Evolutionary conservation across 2,888 invertebrate genomes (phyloP).

Genomic region (Conops quadrifasciatus): DNA sequence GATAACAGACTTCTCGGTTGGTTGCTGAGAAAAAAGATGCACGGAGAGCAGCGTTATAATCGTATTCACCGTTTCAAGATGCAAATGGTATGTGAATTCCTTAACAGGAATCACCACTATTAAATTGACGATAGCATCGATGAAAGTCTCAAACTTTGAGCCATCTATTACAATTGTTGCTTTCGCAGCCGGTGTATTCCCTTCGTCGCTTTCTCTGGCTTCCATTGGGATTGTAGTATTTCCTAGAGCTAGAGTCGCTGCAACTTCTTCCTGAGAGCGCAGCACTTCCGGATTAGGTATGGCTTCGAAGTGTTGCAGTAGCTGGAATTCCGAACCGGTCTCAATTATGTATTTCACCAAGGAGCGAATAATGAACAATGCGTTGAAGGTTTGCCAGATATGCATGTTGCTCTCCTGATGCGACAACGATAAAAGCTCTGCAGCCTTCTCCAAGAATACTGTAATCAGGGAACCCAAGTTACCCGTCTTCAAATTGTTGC

Average conservation of each 20-base stretch:
- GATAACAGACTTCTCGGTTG: constrained; percentile 75
- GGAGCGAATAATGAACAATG: constrained; percentile 86
- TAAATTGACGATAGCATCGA: constrained; percentile 64
- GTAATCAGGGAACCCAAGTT: constrained; percentile 89
- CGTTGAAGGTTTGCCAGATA: constrained; percentile 95
- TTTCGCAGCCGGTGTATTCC: constrained; percentile 40
- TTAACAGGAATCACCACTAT: constrained; percentile 65
- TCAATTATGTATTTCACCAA: constrained; percentile 90
- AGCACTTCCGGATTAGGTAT: constrained; percentile 62
- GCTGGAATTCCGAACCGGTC: constrained; percentile 86
- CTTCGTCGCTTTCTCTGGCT: constrained; percentile 48
- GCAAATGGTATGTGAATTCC: constrained; percentile 84
- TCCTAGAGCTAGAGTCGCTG: too few relatives aligned
- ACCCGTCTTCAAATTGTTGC: constrained; percentile 87
- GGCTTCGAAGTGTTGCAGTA: constrained; percentile 82
- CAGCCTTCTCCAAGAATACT: constrained; percentile 83
- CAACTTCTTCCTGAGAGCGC: constrained; percentile 48
- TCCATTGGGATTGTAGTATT: constrained; percentile 54
- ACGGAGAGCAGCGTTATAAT: constrained; percentile 89
- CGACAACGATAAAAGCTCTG: constrained; percentile 84
- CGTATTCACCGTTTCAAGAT: constrained; percentile 88
- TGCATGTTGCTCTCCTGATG: constrained; percentile 82
- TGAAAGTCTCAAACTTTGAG: constrained; percentile 63
- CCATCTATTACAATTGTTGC: constrained; percentile 59
- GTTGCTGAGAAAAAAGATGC: constrained; percentile 80